Evolutionary conservation across 2,797 vertebrate species (phyloP).

Genomic region (Cichlasoma orientale): DNA sequence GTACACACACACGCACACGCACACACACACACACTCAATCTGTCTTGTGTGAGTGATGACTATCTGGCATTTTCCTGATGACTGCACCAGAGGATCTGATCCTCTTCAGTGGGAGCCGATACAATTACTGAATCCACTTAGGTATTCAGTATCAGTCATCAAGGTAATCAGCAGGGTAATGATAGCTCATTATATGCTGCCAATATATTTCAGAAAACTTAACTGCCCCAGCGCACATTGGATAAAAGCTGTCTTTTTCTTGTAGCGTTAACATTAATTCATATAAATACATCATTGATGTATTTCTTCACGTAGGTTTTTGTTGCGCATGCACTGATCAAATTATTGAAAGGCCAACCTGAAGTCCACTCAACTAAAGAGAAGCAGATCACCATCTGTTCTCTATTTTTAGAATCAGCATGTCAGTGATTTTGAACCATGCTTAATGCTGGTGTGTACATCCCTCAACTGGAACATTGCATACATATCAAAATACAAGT

Average conservation of each 20-base stretch:
- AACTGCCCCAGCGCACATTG: slow-evolving; percentile 26
- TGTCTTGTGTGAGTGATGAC: slow-evolving; percentile 60
- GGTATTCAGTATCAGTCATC: slow-evolving; percentile 51
- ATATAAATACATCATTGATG: slow-evolving; percentile 8
- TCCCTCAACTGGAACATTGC: neutral
- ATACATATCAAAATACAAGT: slow-evolving; percentile 27
- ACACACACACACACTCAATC: slow-evolving; percentile 29
- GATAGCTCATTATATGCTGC: slow-evolving; percentile 29
- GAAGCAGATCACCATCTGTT: slow-evolving; percentile 46
- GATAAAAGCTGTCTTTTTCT: slow-evolving; percentile 1
- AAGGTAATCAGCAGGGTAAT: slow-evolving; percentile 48
- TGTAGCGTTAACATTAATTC: neutral
- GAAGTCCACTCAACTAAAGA: slow-evolving; percentile 27
- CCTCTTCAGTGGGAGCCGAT: slow-evolving; percentile 33
- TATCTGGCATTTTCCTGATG: slow-evolving; percentile 60
- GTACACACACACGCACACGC: slow-evolving; percentile 10
- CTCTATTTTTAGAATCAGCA: slow-evolving; percentile 30
- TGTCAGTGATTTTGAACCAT: slow-evolving; percentile 10
- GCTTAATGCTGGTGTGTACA: slow-evolving; percentile 28
- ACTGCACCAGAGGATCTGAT: slow-evolving; percentile 48
- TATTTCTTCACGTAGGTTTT: slow-evolving; percentile 2
- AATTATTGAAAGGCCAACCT: slow-evolving; percentile 15
- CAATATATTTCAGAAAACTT: slow-evolving; percentile 20
- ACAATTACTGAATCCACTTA: slow-evolving; percentile 49
- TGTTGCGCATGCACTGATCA: slow-evolving; percentile 6